Evolutionary conservation across 2,113 vertebrate genomes (phyloP).

Genomic region (Panthera tigris): DNA sequence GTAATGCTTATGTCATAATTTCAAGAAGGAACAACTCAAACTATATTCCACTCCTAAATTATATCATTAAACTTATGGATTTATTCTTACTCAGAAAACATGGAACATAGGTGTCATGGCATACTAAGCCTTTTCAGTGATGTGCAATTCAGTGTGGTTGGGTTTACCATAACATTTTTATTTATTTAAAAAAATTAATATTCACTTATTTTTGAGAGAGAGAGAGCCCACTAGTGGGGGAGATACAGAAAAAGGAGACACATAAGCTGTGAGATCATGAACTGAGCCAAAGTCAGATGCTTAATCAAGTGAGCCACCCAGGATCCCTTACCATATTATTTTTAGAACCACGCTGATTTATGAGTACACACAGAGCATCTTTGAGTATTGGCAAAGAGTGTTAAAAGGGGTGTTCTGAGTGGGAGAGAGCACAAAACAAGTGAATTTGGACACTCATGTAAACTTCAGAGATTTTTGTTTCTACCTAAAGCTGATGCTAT

Average conservation of each 20-base stretch:
- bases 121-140: neutral
- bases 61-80: neutral
- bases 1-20: neutral
- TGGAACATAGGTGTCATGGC: neutral
- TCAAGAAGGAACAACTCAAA: neutral
- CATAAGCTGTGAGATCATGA: too few relatives aligned
- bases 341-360: neutral
- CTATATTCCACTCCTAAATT: neutral
- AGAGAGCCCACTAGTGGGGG: too few relatives aligned
- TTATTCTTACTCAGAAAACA: neutral
- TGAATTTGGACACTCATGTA: neutral
- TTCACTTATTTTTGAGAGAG: too few relatives aligned
- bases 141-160: neutral
- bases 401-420: neutral
- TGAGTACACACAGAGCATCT: neutral
- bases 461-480: neutral
- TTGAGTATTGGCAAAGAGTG: neutral
- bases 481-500: neutral
- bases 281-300: too few relatives aligned
- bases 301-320: too few relatives aligned
- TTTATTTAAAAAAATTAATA: too few relatives aligned
- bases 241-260: too few relatives aligned
- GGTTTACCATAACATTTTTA: neutral
- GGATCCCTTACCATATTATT: neutral
- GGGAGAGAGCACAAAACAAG: neutral